These are phyloP conservation scores for Zaprionus davidi DNA, from an alignment of 1,140 invertebrate genomes.

Conservation along the genomic window DNA sequence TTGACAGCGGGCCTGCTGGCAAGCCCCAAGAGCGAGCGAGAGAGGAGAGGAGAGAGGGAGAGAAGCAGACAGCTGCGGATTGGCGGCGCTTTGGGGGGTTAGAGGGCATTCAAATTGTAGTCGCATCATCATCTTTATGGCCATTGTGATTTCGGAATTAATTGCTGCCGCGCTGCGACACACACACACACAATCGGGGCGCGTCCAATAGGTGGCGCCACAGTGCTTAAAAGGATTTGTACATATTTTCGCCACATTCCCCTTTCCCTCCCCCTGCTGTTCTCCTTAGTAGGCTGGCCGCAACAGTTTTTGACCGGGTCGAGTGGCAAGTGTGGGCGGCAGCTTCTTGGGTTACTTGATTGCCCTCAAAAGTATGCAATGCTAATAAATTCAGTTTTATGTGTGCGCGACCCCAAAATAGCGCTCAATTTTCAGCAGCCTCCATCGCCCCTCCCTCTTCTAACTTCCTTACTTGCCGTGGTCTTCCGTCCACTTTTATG, in stretches of 20 bases:
- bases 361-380: constrained; percentile 79
- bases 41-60: not conserved
- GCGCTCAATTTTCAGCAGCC: constrained; percentile 50
- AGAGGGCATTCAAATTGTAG: constrained; percentile 74
- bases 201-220: constrained; percentile 63
- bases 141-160: constrained; percentile 82
- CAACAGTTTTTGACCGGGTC: constrained; percentile 28
- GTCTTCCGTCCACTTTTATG: constrained; percentile 63
- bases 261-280: too few species aligned
- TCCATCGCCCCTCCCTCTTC: constrained; percentile 2
- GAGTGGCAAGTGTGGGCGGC: constrained; percentile 2
- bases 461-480: constrained; percentile 13
- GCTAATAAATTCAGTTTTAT: constrained; percentile 81
- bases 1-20: constrained; percentile 53
- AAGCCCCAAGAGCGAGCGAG: too few species aligned
- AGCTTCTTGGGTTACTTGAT: constrained; percentile 66
- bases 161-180: constrained; percentile 65
- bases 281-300: not conserved
- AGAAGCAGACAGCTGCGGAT: not conserved
- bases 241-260: constrained; percentile 20
- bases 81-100: constrained; percentile 7
- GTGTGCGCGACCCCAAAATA: constrained; percentile 35
- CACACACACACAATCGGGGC: constrained; percentile 30
- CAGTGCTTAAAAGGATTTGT: constrained; percentile 78
- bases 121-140: constrained; percentile 82